Base-by-base conservation (phyloP, 2,888 invertebrate species). In the Clunio marinus region DNA sequence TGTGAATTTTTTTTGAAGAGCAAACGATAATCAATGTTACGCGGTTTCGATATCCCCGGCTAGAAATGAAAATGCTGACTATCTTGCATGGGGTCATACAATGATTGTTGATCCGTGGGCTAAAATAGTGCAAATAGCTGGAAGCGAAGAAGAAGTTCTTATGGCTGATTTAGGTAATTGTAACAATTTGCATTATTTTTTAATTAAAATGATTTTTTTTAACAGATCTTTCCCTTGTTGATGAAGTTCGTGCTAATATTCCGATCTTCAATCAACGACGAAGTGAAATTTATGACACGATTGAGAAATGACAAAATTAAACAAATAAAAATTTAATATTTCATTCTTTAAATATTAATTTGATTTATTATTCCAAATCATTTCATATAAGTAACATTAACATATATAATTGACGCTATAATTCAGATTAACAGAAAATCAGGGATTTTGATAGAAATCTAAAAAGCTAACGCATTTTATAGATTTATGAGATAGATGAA, bases 31-130 rank as follows among this genome's bases (percentile, higher is more conserved):
- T 77, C 96, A 96, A 81, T 80, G 93, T 57, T 98, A 86, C 81
- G 90, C 95, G 41, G 91, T 89, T 22, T 85, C 88, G 1, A 86
- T 91, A 62, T 89, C 93, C 59, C 93, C 94, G 0, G 94, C 97
- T 1, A 81, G 93, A 70, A 88, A 88, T 75, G 75, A 76, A 2
- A 77, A 77, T 4, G 85, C 91, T 1, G 83, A 83, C 0, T 97
- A 96, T 77, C 84, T 91, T 45, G 92, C 94, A 10, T 96, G 89
- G 84, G 96, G 95, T 0, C 94, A 96, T 78, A 88, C 92, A 10
- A 84, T 88, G 75, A 80, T 93, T 8, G 86, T 91, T 0, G 86
- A 87, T 81, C 96, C 96, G 89, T 90, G 81, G 80, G 78, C 89
- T 0, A 83, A 85, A 69, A 85, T 95, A 0, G 76, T 88, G 2